phyloP scores from a whole-genome alignment of 2,797 vertebrate species.

The Periparus ater region DNA sequence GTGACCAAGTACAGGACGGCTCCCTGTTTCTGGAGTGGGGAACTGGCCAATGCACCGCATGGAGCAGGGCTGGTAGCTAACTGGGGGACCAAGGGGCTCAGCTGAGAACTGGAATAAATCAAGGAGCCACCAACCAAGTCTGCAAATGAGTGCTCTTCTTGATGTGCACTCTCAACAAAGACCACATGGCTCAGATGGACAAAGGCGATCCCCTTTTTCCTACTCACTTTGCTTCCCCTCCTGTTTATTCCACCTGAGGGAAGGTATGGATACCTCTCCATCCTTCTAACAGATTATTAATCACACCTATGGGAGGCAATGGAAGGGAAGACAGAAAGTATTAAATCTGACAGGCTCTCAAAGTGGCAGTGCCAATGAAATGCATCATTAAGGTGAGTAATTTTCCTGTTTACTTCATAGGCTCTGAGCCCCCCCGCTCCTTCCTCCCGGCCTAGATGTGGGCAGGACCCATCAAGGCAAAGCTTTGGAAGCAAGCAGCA shows the following conservation, averaged over 20 bases:
- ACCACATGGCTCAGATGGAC: not conserved
- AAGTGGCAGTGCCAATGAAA: constrained; percentile 74
- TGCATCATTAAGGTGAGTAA: constrained; percentile 80
- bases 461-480: constrained; percentile 90
- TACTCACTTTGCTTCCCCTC: not conserved
- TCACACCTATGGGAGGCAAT: constrained; percentile 17
- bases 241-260: not conserved
- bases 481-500: constrained; percentile 78
- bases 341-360: constrained; percentile 70
- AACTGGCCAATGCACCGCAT: not conserved
- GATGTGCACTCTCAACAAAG: not conserved
- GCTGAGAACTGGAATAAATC: not conserved
- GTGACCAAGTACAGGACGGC: not conserved
- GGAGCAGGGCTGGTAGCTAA: not conserved
- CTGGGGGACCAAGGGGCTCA: not conserved
- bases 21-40: not conserved
- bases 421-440: not conserved
- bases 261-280: not conserved
- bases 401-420: constrained; percentile 83
- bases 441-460: constrained; percentile 77
- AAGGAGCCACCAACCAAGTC: not conserved
- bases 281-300: constrained; percentile 43
- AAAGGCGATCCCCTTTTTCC: not conserved
- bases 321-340: constrained; percentile 51
- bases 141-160: not conserved